Evolutionary conservation across 2,888 invertebrate genomes (phyloP).

Genomic region (Seira sanloemensis): DNA sequence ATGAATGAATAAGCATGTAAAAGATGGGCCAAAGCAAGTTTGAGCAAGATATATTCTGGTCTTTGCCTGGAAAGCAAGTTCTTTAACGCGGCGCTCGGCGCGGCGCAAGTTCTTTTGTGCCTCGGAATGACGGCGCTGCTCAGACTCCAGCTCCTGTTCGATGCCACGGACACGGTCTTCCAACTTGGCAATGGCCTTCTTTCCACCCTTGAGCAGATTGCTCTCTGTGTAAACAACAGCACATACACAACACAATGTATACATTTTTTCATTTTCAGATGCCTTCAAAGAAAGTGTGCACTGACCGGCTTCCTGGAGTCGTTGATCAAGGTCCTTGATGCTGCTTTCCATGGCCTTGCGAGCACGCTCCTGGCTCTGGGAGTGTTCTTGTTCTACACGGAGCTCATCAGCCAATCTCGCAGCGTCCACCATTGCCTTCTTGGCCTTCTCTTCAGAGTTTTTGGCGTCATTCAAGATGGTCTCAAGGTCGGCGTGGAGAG

Average conservation of each 20-base stretch:
- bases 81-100: conserved; percentile 78
- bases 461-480: conserved; percentile 72
- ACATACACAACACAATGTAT: too few species aligned
- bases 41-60: too few species aligned
- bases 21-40: too few species aligned
- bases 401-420: conserved; percentile 96
- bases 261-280: too few species aligned
- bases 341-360: conserved; percentile 96
- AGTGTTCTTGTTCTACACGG: conserved; percentile 99
- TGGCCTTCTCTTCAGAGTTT: conserved; percentile 77
- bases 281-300: neutral
- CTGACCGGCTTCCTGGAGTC: conserved; percentile 79
- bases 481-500: conserved; percentile 78
- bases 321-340: conserved; percentile 87
- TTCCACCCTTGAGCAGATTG: conserved; percentile 98
- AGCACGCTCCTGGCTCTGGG: conserved; percentile 97
- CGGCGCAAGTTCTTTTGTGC: conserved; percentile 79
- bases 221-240: too few species aligned
- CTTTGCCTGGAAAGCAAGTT: conserved; percentile 74
- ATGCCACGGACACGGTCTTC: conserved; percentile 77
- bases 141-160: conserved; percentile 78
- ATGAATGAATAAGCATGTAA: too few species aligned
- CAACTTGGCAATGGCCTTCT: conserved; percentile 86
- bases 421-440: conserved; percentile 79
- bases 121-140: conserved; percentile 79